Evolutionary conservation across 64 coral and sea anemone species (phyloP).

Genomic region (Acropora tenuis): DNA sequence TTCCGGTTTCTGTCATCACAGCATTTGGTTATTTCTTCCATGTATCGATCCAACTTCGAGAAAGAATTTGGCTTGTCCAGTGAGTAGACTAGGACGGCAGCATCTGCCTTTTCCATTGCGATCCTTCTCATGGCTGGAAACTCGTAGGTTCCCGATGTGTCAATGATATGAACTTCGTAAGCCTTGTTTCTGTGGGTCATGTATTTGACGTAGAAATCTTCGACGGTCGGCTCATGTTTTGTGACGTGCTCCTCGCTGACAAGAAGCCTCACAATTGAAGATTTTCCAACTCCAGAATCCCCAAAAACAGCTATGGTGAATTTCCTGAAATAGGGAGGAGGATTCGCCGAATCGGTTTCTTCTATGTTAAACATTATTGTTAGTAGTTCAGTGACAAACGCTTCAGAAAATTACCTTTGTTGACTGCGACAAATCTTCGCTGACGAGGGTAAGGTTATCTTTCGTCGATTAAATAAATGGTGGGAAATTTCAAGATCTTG

Average conservation of each 20-base stretch:
- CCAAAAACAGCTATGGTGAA: conserved; percentile 92
- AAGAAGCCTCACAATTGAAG: conserved; percentile 68
- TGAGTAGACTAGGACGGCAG: conserved; percentile 83
- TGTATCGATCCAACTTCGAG: conserved; percentile 64
- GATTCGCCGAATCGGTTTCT: neutral
- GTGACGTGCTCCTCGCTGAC: conserved; percentile 52
- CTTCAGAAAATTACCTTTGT: neutral
- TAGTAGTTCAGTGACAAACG: neutral
- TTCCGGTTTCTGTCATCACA: conserved; percentile 53
- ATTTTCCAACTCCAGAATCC: conserved; percentile 86
- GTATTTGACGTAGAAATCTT: conserved; percentile 87
- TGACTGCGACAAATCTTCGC: neutral
- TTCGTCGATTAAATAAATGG: too few species aligned
- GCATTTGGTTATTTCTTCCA: conserved; percentile 67
- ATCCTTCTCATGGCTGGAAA: conserved; percentile 93
- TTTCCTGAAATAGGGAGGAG: conserved; percentile 21
- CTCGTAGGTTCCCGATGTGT: conserved; percentile 89
- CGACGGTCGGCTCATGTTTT: conserved; percentile 78
- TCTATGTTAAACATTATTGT: neutral
- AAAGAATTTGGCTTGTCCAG: conserved; percentile 63
- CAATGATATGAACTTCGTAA: conserved; percentile 72
- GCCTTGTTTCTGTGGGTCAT: conserved; percentile 64
- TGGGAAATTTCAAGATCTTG: too few species aligned
- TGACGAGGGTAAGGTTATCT: too few species aligned
- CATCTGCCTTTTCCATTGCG: conserved; percentile 87